Percentiles rank a stretch among this genome's conserved stretches.
Conservation (phyloP, 1,140 invertebrate species). For the Cataglyphis hispanica region DNA sequence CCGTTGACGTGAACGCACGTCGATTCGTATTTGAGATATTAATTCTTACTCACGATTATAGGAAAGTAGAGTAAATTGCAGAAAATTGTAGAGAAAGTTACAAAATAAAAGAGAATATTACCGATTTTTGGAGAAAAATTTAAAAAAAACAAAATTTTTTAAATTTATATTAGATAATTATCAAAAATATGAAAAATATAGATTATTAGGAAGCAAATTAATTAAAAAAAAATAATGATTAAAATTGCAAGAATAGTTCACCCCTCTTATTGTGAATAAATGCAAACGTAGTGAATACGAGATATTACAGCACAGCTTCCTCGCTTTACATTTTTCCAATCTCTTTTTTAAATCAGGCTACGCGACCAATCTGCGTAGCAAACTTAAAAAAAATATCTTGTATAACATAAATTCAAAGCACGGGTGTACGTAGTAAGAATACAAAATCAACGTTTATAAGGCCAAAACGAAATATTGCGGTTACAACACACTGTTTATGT, state of each 20-base stretch:
- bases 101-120: background rate
- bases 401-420: slow-evolving; percentile 54
- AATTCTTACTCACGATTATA: background rate
- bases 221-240: background rate
- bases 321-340: slow-evolving; percentile 61
- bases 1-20: background rate
- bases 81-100: background rate
- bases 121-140: background rate
- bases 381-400: slow-evolving; percentile 22
- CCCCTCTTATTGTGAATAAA: slow-evolving; percentile 8
- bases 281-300: slow-evolving; percentile 1
- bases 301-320: slow-evolving; percentile 42
- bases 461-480: slow-evolving; percentile 37
- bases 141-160: background rate
- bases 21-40: background rate
- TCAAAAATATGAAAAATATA: background rate
- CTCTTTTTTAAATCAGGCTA: slow-evolving; percentile 53
- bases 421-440: slow-evolving; percentile 46
- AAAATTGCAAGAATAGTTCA: background rate
- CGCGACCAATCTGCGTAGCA: slow-evolving; percentile 23
- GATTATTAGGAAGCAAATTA: background rate
- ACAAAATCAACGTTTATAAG: slow-evolving; percentile 51
- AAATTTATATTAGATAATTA: background rate
- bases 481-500: slow-evolving; percentile 22
- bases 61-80: background rate